These are phyloP conservation scores for Archegozetes longisetosus DNA, from an alignment of 1,140 invertebrate genomes.

Conservation along the genomic window DNA sequence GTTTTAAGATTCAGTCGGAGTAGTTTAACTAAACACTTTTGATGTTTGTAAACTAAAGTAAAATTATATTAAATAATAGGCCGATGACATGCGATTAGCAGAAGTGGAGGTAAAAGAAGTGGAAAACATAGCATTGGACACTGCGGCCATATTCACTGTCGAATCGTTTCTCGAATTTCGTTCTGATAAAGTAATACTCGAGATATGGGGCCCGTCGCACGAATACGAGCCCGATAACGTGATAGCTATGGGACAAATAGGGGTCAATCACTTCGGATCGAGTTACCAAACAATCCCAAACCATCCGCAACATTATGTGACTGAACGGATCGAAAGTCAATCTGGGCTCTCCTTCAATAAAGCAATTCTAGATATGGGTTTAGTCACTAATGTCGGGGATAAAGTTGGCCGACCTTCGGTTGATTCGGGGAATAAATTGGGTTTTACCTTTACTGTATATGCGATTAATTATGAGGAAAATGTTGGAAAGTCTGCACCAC, in stretches of 20 bases:
- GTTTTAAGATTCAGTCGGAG: too few species aligned
- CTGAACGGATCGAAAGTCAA: conserved; percentile 13
- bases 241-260: conserved; percentile 19
- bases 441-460: conserved; percentile 17
- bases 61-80: conserved; percentile 7
- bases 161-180: conserved; percentile 15
- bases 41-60: neutral
- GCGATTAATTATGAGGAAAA: conserved; percentile 16
- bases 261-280: conserved; percentile 19
- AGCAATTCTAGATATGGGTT: conserved; percentile 18
- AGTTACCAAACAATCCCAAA: conserved; percentile 20
- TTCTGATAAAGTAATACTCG: conserved; percentile 18
- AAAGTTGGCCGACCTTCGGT: neutral
- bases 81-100: conserved; percentile 3
- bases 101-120: conserved; percentile 19
- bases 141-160: conserved; percentile 18
- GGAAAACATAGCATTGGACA: conserved; percentile 18
- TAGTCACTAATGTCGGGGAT: conserved; percentile 22
- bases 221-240: conserved; percentile 15
- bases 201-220: conserved; percentile 9
- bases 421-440: conserved; percentile 16
- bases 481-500: conserved; percentile 11
- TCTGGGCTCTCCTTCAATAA: conserved; percentile 16
- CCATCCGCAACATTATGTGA: conserved; percentile 18
- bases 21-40: neutral